Evolutionary conservation across 2,888 invertebrate genomes (phyloP), one percentile per base, ranked within the genome.

Genomic region (Cylindroiulus punctatus): DNA sequence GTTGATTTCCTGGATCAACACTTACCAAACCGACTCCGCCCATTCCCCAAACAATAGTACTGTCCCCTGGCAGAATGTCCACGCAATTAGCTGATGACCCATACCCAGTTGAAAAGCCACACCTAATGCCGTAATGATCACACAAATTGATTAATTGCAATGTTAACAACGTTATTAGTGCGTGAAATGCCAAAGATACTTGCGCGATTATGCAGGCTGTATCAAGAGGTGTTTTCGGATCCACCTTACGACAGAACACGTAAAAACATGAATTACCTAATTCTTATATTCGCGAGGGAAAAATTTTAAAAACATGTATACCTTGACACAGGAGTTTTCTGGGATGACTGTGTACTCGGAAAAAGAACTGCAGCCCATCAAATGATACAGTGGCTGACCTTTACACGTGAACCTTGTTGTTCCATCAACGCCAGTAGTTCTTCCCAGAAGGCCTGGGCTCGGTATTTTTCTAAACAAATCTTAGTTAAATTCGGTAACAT

Each of bases 281-380:
- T 7, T 36, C 36, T 36, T 2, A 7, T 4, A 36, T 4, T 36
- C 2, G 36, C 7, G 7, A 36, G 2, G 36, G 36, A 4, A 36
- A 36, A 4, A 36, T 36, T 36, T 36, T 7, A 36, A 36, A 36
- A 36, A 36, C 7, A 36, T 36, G 2, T 36, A 36, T 84, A 86
- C 86, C n/a, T 81, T 81, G n/a, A 86, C 81, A 47, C 86, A 86
- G 19, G 86, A 86, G 19, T 42, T 42, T 32, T 86, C 86, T 44
- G 86, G 86, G 44, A 86, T 86, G 4, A 86, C 86, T 40, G 86
- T 86, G 82, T 86, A 86, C 47, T 86, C 86, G 30, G 86, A 17
- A 26, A 86, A 82, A 5, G 86, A 82, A 32, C 86, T 86, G 81
- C 14, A 2, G 81, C 86, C 65, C 5, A 65, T 7, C n/a, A 82